Evolutionary conservation across 1,140 invertebrate species (phyloP).

Genomic region (Ostrea denselamellosa): DNA sequence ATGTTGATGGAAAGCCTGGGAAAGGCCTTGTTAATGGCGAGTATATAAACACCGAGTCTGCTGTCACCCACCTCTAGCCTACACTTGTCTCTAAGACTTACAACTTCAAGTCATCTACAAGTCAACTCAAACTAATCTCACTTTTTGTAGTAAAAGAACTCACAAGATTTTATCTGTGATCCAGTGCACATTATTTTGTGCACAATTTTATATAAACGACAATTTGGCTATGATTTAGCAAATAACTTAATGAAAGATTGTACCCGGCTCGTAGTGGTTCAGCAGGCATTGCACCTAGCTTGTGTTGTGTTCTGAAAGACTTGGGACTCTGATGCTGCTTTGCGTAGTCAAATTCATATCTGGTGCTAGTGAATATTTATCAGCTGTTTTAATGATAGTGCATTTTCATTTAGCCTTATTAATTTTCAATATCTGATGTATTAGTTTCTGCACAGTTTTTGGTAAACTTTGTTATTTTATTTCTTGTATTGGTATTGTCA

Average conservation of each 20-base stretch:
- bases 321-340: conserved; percentile 30
- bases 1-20: background rate
- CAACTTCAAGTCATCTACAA: conserved; percentile 38
- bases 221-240: background rate
- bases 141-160: background rate
- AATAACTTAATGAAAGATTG: background rate
- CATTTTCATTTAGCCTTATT: conserved; percentile 34
- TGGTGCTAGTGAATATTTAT: conserved; percentile 26
- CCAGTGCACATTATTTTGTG: background rate
- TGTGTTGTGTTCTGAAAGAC: conserved; percentile 27
- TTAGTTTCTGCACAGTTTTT: conserved; percentile 6
- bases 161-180: conserved; percentile 38
- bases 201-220: conserved; percentile 12
- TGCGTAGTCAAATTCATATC: conserved; percentile 29
- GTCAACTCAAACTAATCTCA: conserved; percentile 24
- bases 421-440: conserved; percentile 27
- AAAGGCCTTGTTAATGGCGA: conserved; percentile 17
- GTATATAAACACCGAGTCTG: conserved; percentile 32
- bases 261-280: conserved; percentile 25
- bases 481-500: conserved; percentile 31
- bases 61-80: conserved; percentile 32
- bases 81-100: conserved; percentile 29
- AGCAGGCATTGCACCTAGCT: conserved; percentile 26
- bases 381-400: conserved; percentile 24
- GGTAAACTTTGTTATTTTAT: conserved; percentile 11